Percentiles rank a stretch among this genome's conserved stretches.
Conservation (phyloP, 2,797 vertebrate genomes). For the Ammospiza maritima region DNA sequence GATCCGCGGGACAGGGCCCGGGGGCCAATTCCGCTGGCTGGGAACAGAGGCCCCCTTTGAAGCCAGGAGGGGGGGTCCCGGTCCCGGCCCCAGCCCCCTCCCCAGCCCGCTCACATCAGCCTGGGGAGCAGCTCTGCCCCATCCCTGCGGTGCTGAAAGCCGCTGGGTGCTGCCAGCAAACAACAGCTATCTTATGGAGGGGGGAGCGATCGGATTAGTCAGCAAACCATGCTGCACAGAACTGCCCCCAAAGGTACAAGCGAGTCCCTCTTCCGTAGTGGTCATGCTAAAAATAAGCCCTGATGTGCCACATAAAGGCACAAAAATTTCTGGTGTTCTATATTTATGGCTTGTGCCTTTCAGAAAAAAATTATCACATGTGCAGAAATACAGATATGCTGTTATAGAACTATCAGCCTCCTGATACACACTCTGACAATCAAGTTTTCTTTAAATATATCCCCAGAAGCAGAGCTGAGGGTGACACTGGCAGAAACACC, state of each 20-base stretch:
- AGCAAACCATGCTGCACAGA: neutral
- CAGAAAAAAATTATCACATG: neutral
- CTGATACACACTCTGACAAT: neutral
- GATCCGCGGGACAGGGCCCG: constrained; percentile 87
- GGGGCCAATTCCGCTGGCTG: constrained; percentile 84
- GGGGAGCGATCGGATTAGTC: constrained; percentile 1
- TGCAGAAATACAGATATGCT: neutral
- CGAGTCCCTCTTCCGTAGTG: neutral
- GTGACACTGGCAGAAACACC: neutral
- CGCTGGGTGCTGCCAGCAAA: neutral
- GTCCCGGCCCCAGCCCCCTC: constrained; percentile 64
- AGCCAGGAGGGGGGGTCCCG: constrained; percentile 40
- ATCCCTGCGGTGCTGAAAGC: neutral
- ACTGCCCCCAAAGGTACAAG: constrained; percentile 13
- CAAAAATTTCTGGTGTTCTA: neutral
- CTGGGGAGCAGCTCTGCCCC: neutral
- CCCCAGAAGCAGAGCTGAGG: neutral
- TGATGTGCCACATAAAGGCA: neutral
- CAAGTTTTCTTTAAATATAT: neutral
- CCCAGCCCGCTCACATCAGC: neutral
- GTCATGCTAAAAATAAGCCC: constrained; percentile 27
- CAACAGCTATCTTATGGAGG: constrained; percentile 24
- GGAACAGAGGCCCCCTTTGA: constrained; percentile 93
- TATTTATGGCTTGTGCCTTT: constrained; percentile 1
- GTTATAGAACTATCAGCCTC: neutral